Evolutionary conservation across 2,797 vertebrate species (phyloP), one percentile per base, ranked within the genome.

Genomic region (Anisognathus igniventris): DNA sequence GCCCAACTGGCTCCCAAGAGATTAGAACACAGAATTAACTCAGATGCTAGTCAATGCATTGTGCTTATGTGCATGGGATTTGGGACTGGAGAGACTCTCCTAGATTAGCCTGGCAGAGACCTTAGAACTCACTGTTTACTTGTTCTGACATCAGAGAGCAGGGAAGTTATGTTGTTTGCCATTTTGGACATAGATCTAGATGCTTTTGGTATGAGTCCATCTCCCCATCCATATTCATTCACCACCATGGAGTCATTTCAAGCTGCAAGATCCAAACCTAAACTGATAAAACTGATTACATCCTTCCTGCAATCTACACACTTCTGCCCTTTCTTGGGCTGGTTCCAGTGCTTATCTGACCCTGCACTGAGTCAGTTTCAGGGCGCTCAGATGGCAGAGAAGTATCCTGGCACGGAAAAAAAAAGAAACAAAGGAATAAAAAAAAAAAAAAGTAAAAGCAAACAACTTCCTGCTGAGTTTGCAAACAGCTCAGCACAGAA

Each of bases 401-500:
- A 84, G 82, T 37, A 75, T 24, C 71, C 66, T 16, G 78, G 28
- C 1, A 9, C 50, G 22, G 2, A 1, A 1, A 7, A 13, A 17
- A 30, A 45, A 56, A 7, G 13, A 28, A 42, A 67, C 24, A 70
- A 85, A 68, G 17, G 62, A 60, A 45, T 24, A 48, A 80, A 68
- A 19, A 56, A 37, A 35, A 35, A 37, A 58, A 89, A 88, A 68
- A 68, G 20, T n/a, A 62, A 58, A 57, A 30, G 54, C 78, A 90
- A 95, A 88, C 76, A 93, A 61, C 61, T 93, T 90, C 92, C 90
- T 84, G 92, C 90, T 95, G 93, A 84, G 77, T 73, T 95, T 2
- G 11, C 80, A 66, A 81, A 77, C 37, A 72, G 86, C 73, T 93
- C 92, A 81, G 79, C 60, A 86, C 39, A 80, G 77, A 84, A 35